Evolutionary conservation across 2,888 invertebrate genomes (phyloP), one percentile per base, ranked within the genome.

Genomic region (Malthinus flaveolus): DNA sequence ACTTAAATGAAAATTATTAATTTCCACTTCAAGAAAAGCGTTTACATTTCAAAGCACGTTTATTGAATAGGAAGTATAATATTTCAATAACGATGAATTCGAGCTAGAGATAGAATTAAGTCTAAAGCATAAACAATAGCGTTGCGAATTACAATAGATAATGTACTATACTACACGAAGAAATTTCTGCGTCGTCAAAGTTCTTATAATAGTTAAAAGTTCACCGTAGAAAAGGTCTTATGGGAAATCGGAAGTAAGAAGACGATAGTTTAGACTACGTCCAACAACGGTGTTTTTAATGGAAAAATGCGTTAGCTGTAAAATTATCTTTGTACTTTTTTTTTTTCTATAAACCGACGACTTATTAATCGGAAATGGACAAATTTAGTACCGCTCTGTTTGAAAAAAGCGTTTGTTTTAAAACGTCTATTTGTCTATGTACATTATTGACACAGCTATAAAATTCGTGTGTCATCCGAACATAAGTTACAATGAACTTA

Each of bases 271-370:
- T 51, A 33, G 51, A 35, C 53, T 55, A 55, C 48, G 7, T 42
- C 32, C 31, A 10, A 10, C 52, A 60, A 60, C 60, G 60, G 60
- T 60, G 34, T 12, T 10, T 23, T 31, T 39, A 55, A 49, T 60
- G 56, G 51, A 45, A 60, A 56, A 56, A 53, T 46, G 15, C 42
- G 36, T n/a, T 60, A 60, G 53, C 60, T 56, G 60, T 60, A 48
- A 42, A 49, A 34, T 37, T 45, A 42, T 42, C n/a, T 42, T 42
- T 15, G 23, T n/a, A n/a, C n/a, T n/a, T n/a, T n/a, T n/a, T n/a
- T n/a, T n/a, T n/a, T n/a, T n/a, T n/a, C n/a, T n/a, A n/a, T n/a
- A n/a, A 23, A 23, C 23, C 5, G 23, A 23, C 5, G 23, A 23
- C 23, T 23, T 23, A 23, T 23, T 23, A 23, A 5, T 23, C 23